Evolutionary conservation across 92 coral and sea anemone species (phyloP).

Genomic region (Zoanthus solanderi): DNA sequence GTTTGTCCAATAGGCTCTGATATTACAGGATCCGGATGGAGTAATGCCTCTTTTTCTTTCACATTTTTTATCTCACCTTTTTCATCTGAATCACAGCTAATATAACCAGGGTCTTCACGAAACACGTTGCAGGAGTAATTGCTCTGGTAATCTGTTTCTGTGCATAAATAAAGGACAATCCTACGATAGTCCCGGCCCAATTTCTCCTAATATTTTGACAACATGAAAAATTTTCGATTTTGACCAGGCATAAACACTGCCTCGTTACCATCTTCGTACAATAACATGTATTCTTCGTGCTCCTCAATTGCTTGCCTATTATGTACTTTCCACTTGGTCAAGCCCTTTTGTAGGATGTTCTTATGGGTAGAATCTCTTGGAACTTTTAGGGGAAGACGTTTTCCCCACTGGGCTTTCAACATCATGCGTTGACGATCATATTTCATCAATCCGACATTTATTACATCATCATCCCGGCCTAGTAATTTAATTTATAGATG

Average conservation of each 20-base stretch:
- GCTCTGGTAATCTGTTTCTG: not conserved
- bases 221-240: constrained; percentile 39
- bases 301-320: constrained; percentile 33
- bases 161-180: constrained; percentile 39
- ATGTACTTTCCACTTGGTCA: constrained; percentile 6
- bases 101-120: not conserved
- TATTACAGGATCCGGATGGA: not conserved
- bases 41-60: constrained; percentile 33
- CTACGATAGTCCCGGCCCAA: constrained; percentile 55
- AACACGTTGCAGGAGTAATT: not conserved
- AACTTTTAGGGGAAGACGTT: constrained; percentile 4
- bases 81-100: not conserved
- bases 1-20: constrained; percentile 33
- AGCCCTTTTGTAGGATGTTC: constrained; percentile 9
- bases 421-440: constrained; percentile 8
- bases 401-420: constrained; percentile 19
- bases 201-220: constrained; percentile 57
- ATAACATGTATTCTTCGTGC: constrained; percentile 52
- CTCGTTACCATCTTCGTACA: constrained; percentile 57
- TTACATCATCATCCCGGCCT: not conserved
- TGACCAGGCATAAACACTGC: constrained; percentile 63
- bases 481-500: no score
- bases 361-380: not conserved
- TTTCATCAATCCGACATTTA: constrained; percentile 8
- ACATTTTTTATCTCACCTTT: not conserved